phyloP scores from a whole-genome alignment of 2,888 invertebrate genomes.

The Drosophila fungiperda region DNA sequence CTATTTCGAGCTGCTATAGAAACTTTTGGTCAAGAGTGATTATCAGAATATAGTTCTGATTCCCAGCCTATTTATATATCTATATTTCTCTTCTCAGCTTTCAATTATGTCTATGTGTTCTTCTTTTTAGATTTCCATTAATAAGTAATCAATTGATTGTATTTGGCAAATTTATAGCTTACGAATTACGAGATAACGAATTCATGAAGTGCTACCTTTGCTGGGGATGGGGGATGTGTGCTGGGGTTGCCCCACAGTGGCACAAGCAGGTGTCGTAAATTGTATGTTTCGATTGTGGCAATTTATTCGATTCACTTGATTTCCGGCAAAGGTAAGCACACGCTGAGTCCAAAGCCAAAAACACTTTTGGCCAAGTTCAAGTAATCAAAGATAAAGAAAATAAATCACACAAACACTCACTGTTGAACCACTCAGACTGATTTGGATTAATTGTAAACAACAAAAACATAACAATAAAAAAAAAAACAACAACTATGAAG shows the following conservation, averaged over 20 bases:
- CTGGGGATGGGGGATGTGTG: neutral
- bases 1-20: neutral
- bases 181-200: conserved; percentile 6
- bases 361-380: conserved; percentile 55
- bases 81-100: too few species aligned
- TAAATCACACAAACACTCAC: conserved; percentile 47
- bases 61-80: neutral
- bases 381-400: conserved; percentile 66
- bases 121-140: neutral
- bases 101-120: neutral
- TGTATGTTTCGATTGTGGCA: conserved; percentile 21
- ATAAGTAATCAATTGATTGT: conserved; percentile 16
- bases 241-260: conserved; percentile 14
- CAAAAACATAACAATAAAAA: neutral
- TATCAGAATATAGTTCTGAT: too few species aligned
- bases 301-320: conserved; percentile 54
- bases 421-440: conserved; percentile 3
- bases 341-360: conserved; percentile 31
- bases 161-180: conserved; percentile 29
- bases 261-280: conserved; percentile 48
- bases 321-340: conserved; percentile 31
- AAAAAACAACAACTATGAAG: conserved; percentile 5
- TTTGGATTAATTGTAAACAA: conserved; percentile 52
- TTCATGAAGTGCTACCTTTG: conserved; percentile 30
- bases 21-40: neutral